Conservation (phyloP, 2,113 vertebrate species). For the Bubalus kerabau region DNA sequence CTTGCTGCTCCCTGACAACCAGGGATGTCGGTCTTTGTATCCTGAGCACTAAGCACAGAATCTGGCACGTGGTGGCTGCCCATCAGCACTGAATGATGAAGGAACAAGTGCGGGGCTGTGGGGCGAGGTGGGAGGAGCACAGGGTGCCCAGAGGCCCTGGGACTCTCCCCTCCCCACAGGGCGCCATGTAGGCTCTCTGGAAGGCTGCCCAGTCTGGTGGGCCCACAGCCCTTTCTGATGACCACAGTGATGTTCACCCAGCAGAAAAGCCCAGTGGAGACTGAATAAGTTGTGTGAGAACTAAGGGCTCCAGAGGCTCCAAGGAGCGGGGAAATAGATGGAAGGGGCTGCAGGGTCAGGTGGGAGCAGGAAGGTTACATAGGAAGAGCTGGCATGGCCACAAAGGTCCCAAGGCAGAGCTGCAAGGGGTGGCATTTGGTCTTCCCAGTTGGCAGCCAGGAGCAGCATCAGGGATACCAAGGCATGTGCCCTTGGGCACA, state of each 20-base stretch:
- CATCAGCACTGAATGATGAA: too few relatives aligned
- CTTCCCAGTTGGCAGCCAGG: background rate
- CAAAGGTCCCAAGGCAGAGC: background rate
- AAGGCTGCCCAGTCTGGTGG: background rate
- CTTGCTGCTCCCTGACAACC: background rate
- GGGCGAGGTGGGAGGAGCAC: fast-evolving
- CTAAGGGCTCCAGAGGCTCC: background rate
- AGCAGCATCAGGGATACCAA: background rate
- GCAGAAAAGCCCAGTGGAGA: background rate
- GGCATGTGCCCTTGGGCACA: background rate
- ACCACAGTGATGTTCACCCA: background rate
- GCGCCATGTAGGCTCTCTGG: background rate
- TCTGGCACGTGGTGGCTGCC: background rate
- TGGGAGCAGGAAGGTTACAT: background rate
- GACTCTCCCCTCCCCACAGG: background rate
- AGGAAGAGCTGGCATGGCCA: background rate
- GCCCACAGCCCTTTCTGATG: background rate
- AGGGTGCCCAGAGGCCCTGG: background rate
- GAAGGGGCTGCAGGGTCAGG: background rate
- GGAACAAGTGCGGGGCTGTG: background rate
- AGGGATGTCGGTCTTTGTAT: background rate
- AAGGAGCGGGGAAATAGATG: background rate
- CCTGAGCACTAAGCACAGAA: background rate
- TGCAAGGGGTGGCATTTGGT: too few relatives aligned
- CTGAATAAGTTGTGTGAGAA: background rate